Conservation (phyloP, 2,888 invertebrate genomes). For the Caenorhabditis wallacei region DNA sequence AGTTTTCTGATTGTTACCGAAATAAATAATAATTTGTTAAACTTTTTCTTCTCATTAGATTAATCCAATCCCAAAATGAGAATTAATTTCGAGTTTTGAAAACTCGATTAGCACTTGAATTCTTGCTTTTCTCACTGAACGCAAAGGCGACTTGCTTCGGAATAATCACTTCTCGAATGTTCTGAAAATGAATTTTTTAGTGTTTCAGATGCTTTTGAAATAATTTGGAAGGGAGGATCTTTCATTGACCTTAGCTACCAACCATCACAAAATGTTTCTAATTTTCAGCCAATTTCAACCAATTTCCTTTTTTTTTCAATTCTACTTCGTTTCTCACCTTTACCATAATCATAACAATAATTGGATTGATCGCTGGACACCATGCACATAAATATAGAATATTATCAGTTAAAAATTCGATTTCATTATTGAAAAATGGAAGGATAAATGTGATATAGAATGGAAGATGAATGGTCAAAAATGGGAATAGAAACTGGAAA, state of each 20-base stretch:
- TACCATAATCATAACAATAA: slow-evolving; percentile 54
- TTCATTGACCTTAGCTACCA: no score
- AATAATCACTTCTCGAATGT: slow-evolving; percentile 31
- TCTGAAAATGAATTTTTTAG: slow-evolving; percentile 6
- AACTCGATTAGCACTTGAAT: slow-evolving; percentile 1
- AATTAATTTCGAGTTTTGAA: slow-evolving; percentile 21
- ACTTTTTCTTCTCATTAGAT: no score
- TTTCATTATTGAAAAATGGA: slow-evolving; percentile 54
- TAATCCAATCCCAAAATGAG: no score
- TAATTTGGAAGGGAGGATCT: no score
- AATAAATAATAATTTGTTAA: no score
- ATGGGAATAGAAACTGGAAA: slow-evolving; percentile 55
- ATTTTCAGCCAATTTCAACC: no score
- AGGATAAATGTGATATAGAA: slow-evolving; percentile 53
- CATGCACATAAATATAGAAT: slow-evolving; percentile 61
- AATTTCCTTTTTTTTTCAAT: neutral
- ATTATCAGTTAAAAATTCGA: slow-evolving; percentile 16
- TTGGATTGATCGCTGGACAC: slow-evolving; percentile 64
- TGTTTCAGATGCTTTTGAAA: no score
- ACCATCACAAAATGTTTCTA: no score
- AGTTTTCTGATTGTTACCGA: no score
- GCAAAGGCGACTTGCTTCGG: neutral
- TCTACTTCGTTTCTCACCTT: slow-evolving; percentile 7
- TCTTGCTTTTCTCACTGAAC: slow-evolving; percentile 13
- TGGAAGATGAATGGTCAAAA: slow-evolving; percentile 57